phyloP scores from a whole-genome alignment of 2,888 invertebrate genomes.

The Nemoura dubitans region DNA sequence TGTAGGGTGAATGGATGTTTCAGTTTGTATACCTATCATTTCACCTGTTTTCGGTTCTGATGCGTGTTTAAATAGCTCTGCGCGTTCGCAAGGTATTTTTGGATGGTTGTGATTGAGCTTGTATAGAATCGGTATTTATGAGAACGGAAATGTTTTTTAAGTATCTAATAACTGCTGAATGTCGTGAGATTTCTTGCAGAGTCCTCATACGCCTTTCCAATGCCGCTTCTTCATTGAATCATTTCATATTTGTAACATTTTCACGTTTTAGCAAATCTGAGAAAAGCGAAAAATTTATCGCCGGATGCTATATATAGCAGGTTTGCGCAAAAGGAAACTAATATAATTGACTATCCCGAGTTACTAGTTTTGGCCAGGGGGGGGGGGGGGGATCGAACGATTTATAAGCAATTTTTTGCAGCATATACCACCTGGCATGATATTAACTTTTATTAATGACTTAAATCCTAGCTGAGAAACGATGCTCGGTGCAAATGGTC shows the following conservation, averaged over 20 bases:
- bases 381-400: neutral
- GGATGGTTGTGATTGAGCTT: neutral
- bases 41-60: neutral
- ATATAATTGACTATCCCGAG: neutral
- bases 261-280: neutral
- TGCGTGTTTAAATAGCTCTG: neutral
- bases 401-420: conserved; percentile 12
- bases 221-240: neutral
- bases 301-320: neutral
- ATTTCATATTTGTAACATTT: neutral
- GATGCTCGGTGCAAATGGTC: neutral
- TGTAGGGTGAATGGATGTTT: neutral
- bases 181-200: neutral
- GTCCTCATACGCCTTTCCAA: neutral
- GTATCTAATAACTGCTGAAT: neutral
- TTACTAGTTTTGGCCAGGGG: neutral
- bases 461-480: neutral
- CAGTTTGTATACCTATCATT: neutral
- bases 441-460: neutral
- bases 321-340: neutral
- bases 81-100: neutral
- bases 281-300: neutral
- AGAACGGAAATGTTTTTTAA: neutral
- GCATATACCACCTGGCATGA: neutral
- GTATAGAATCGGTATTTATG: neutral